Conservation (phyloP, 2,797 vertebrate species). For the Astyanax mexicanus region DNA sequence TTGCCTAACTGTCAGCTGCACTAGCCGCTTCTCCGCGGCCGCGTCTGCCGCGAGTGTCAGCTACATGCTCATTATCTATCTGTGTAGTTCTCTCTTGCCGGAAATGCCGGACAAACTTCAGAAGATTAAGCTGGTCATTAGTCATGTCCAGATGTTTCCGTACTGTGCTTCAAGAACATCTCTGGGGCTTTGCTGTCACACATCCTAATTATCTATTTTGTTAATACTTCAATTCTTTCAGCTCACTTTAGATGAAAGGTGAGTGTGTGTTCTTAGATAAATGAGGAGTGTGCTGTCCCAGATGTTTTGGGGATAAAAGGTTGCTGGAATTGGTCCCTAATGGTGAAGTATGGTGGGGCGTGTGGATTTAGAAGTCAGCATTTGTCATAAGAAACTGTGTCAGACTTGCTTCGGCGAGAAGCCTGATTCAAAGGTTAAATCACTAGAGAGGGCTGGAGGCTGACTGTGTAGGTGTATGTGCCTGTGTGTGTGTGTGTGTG, state of each 20-base stretch:
- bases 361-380: slow-evolving; percentile 17
- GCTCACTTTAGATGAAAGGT: slow-evolving; percentile 16
- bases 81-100: slow-evolving; percentile 7
- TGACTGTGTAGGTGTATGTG: slow-evolving; percentile 1
- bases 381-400: slow-evolving; percentile 40
- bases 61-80: slow-evolving; percentile 41
- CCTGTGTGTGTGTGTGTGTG: slow-evolving; percentile 8
- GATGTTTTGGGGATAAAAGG: slow-evolving; percentile 13
- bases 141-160: slow-evolving; percentile 40
- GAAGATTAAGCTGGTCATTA: slow-evolving; percentile 34
- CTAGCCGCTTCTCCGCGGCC: slow-evolving; percentile 8
- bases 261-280: slow-evolving; percentile 4
- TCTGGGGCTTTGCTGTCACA: slow-evolving; percentile 40
- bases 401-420: slow-evolving; percentile 35
- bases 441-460: background rate
- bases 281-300: slow-evolving; percentile 2
- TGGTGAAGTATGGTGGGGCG: slow-evolving; percentile 27
- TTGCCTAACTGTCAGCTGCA: slow-evolving; percentile 10
- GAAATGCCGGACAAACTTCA: slow-evolving; percentile 19
- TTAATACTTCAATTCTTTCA: slow-evolving; percentile 47
- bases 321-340: slow-evolving; percentile 32
- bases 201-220: slow-evolving; percentile 44
- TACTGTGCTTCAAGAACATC: slow-evolving; percentile 36
- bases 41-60: slow-evolving; percentile 23
- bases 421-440: slow-evolving; percentile 19